Conservation (phyloP, 2,113 vertebrate genomes). For the Halichoerus grypus region DNA sequence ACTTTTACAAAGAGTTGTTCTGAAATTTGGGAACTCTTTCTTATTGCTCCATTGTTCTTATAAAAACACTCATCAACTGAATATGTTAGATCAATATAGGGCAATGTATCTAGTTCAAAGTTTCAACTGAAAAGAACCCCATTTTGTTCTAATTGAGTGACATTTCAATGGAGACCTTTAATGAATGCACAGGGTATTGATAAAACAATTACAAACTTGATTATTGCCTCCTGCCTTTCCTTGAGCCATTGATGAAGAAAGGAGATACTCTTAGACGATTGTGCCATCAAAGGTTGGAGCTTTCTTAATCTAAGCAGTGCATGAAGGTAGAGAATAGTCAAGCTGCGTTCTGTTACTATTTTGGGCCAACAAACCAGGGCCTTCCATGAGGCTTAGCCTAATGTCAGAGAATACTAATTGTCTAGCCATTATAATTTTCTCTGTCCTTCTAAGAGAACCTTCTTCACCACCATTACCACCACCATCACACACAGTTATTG, state of each 20-base stretch:
- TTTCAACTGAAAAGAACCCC: not conserved
- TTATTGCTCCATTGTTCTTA: not conserved
- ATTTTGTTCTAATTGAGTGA: not conserved
- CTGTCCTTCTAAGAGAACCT: not conserved
- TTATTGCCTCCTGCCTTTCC: not conserved
- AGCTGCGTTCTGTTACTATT: not conserved
- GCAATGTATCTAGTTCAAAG: not conserved
- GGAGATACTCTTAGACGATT: fast-evolving
- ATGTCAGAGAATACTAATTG: not conserved
- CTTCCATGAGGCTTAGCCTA: not conserved
- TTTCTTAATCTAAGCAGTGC: not conserved
- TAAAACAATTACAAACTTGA: not conserved
- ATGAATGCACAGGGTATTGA: not conserved
- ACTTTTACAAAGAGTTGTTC: not conserved
- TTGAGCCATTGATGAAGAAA: not conserved
- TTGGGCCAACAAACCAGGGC: not conserved
- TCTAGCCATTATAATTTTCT: not conserved
- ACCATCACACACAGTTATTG: not conserved
- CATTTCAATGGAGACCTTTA: not conserved
- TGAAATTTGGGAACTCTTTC: not conserved
- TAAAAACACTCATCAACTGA: not conserved
- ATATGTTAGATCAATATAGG: not conserved
- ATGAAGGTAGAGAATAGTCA: not conserved
- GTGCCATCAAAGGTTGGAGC: no score
- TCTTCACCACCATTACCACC: no score